A percentile compares a stretch with the other conserved stretches of the same genome.
Conservation (phyloP, 2,797 vertebrate species). For the Rousettus madagascariensis region DNA sequence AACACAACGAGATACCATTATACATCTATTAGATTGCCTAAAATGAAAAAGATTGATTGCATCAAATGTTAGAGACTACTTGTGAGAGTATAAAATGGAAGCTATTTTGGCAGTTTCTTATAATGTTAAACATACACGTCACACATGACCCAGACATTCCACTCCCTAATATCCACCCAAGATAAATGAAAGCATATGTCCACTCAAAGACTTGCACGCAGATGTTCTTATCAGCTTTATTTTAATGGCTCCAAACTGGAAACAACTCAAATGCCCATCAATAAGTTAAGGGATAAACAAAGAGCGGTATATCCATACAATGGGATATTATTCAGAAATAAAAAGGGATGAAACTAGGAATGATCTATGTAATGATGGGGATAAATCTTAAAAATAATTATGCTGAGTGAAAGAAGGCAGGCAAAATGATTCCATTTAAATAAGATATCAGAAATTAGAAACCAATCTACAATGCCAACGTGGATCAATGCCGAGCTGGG, state of each 20-base stretch:
- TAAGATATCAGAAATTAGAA: background rate
- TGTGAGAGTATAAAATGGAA: background rate
- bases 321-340: background rate
- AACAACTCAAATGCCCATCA: background rate
- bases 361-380: background rate
- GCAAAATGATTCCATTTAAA: background rate
- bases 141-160: background rate
- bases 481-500: background rate
- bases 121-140: background rate
- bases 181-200: background rate
- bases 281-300: background rate
- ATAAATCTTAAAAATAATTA: background rate
- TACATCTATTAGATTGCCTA: background rate
- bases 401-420: background rate
- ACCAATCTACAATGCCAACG: background rate
- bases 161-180: background rate
- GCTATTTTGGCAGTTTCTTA: background rate
- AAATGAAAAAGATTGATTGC: background rate
- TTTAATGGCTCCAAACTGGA: background rate
- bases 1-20: background rate
- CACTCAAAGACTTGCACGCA: background rate
- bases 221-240: background rate
- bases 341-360: background rate
- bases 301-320: background rate
- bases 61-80: background rate